Conservation (phyloP, 2,888 invertebrate genomes). For the Rhaphigaster nebulosa region DNA sequence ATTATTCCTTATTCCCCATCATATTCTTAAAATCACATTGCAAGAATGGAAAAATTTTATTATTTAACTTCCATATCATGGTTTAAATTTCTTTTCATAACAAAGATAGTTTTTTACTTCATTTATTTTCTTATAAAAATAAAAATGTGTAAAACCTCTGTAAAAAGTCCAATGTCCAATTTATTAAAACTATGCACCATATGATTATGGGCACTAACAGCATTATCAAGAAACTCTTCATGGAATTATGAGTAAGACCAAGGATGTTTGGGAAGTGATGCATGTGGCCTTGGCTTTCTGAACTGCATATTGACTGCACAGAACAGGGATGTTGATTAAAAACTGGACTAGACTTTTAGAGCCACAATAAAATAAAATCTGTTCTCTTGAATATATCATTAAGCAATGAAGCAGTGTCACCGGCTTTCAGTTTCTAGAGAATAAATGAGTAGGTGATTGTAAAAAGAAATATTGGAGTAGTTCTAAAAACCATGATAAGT, state of each 20-base stretch:
- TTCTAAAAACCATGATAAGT: no score
- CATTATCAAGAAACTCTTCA: no score
- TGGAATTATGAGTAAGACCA: neutral
- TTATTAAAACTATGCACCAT: neutral
- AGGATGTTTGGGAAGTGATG: neutral
- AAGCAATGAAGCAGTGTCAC: no score
- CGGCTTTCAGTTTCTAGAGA: no score
- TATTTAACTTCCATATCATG: neutral
- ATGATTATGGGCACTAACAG: no score
- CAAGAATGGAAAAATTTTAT: neutral
- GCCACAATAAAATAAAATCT: no score
- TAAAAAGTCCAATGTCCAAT: neutral
- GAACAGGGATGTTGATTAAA: neutral
- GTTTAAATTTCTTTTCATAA: neutral
- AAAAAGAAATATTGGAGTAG: no score
- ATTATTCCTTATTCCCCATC: conserved; percentile 17
- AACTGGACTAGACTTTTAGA: no score
- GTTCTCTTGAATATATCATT: no score
- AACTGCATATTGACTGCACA: neutral
- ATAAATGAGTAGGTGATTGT: no score
- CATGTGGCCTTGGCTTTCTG: neutral
- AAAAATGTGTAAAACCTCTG: neutral
- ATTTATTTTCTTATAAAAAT: neutral
- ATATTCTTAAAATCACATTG: neutral
- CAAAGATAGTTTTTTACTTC: neutral